Evolutionary conservation across 2,888 invertebrate species (phyloP), one percentile per base, ranked within the genome.

Genomic region (Caradrina kadenii): DNA sequence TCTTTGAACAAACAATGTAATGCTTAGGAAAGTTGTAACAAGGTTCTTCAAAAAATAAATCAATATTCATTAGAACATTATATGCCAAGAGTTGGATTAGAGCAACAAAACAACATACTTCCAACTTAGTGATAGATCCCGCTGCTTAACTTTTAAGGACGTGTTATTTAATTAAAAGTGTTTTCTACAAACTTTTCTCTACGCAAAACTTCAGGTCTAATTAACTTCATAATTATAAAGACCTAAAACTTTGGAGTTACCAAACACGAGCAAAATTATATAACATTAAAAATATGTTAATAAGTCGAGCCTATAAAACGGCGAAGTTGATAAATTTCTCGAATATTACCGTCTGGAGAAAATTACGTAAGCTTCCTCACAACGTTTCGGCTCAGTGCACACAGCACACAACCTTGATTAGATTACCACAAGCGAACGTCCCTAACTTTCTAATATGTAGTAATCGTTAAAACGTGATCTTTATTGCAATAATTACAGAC

Each of bases 401-500:
- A 63, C 52, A 68, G 68, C 73, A 81, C 35, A 79, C 67, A 72
- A 67, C 66, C 60, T 69, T 84, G 79, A 82, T 82, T 84, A 79
- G 82, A 81, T 82, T 79, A 79, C 84, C 76, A 72, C 76, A 81
- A 64, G 69, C 62, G 73, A 79, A 67, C 68, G 70, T 52, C 81
- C 63, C 71, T 71, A 76, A 82, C 68, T 84, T 73, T 69, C 69
- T 79, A 67, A 76, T 76, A 67, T 69, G 75, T 74, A 79, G 63
- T 81, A 81, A 81, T 79, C 77, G 70, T 80, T 74, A 80, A 67
- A 82, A 77, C 63, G 73, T 82, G 70, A 82, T 72, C 76, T 72
- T 84, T 82, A 82, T 82, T 75, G 49, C 54, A 39, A 79, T 79
- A 75, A 79, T 79, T 77, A 80, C 59, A 82, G 74, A 73, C 70